phyloP scores from a whole-genome alignment of 2,113 vertebrate genomes.

The Silurus asotus region DNA sequence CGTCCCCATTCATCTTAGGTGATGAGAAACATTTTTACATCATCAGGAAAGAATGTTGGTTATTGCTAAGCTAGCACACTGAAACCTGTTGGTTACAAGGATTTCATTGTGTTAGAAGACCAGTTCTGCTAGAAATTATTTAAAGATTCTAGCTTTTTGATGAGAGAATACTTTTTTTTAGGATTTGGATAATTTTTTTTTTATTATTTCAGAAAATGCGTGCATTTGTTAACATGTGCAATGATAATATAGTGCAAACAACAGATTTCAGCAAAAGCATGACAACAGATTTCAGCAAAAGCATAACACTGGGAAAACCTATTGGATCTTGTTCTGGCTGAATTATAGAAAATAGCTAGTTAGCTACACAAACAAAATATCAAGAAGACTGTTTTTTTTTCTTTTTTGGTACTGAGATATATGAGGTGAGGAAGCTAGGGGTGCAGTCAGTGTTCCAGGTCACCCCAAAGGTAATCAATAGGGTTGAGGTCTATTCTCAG shows the following conservation, averaged over 20 bases:
- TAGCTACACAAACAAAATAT: too few species aligned
- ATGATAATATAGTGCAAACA: not conserved
- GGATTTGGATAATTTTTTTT: too few species aligned
- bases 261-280: not conserved
- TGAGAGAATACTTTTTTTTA: not conserved
- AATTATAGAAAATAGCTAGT: too few species aligned
- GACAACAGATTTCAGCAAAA: not conserved
- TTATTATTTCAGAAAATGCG: not conserved
- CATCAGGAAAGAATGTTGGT: constrained; percentile 36
- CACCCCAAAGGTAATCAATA: too few species aligned
- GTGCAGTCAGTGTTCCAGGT: too few species aligned
- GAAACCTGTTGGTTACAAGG: not conserved
- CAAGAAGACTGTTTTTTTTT: too few species aligned
- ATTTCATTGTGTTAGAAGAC: not conserved
- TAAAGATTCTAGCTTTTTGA: not conserved
- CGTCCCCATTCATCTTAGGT: not conserved
- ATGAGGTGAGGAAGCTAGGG: too few species aligned
- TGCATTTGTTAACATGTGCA: not conserved
- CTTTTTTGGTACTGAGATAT: too few species aligned
- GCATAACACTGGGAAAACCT: not conserved
- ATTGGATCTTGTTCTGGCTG: too few species aligned
- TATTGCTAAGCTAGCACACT: not conserved
- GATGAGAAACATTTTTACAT: not conserved
- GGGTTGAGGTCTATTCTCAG: too few species aligned
- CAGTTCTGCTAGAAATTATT: not conserved